A percentile compares a stretch with the other conserved stretches of the same genome.
Evolutionary conservation across 1,140 invertebrate genomes (phyloP).

Genomic region (Drosophila serrata): DNA sequence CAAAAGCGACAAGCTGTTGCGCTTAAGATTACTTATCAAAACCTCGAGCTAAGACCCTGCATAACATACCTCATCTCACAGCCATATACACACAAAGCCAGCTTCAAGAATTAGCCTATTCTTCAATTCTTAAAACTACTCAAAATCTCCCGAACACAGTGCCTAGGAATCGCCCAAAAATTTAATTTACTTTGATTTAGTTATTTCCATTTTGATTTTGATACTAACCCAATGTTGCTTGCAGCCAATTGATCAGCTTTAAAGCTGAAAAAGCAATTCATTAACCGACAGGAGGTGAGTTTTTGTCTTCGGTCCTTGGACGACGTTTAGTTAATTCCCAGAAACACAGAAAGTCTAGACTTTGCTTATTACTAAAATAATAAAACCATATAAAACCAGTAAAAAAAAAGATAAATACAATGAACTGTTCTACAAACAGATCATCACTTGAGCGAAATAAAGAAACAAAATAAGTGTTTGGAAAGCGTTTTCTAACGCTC

Average conservation of each 20-base stretch:
- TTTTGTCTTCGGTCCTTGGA: conserved; percentile 19
- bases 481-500: background rate
- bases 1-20: background rate
- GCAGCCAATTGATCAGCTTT: conserved; percentile 37
- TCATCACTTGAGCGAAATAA: conserved; percentile 7
- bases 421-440: conserved; percentile 9
- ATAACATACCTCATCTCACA: background rate
- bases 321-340: conserved; percentile 1
- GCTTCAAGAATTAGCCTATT: conserved; percentile 19
- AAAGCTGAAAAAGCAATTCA: conserved; percentile 35
- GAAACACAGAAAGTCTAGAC: conserved; percentile 8
- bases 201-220: conserved; percentile 1
- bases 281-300: conserved; percentile 51
- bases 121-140: background rate
- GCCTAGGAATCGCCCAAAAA: conserved; percentile 37
- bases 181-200: conserved; percentile 17
- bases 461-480: background rate
- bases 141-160: background rate
- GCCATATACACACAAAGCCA: background rate
- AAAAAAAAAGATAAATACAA: background rate
- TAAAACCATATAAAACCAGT: background rate
- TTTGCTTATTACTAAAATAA: conserved; percentile 8
- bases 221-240: conserved; percentile 41
- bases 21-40: background rate
- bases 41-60: conserved; percentile 5